Base-by-base conservation (phyloP, 2,797 vertebrate species). In the Tamandua tetradactyla region DNA sequence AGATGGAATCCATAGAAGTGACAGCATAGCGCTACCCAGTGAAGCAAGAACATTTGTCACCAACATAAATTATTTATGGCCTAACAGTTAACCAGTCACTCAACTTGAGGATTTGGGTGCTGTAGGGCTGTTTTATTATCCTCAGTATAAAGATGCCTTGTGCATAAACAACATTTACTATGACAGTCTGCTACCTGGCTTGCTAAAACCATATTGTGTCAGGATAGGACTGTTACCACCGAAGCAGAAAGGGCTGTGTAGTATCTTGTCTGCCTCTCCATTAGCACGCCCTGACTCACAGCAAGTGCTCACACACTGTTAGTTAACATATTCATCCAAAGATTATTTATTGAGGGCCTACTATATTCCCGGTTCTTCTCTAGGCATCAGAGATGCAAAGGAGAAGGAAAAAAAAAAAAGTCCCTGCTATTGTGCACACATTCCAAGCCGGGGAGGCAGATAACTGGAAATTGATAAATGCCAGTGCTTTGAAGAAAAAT, bases 111-210 rank as follows among this genome's bases (percentile, higher is more conserved):
- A 85, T 93, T 89, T 92, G 37, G 87, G 93, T 11, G 0, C 75
- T 0, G 0, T 9, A 23, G 78, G 83, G 35, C 61, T 96, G 69
- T 95, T 97, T 97, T 97, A 97, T 97, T 94, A 92, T 80, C 66
- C 93, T 95, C 68, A 61, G 83, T 90, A 97, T 96, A 95, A 96
- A 96, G 95, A 95, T 40, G 37, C 75, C 81, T 88, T 91, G 89
- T 89, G 84, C 90, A 95, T 96, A 96, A 97, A 96, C 93, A 96
- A 95, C 92, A 89, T 93, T 97, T 95, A 95, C 74, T 84, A n/a
- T 94, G 96, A 95, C 96, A 94, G 87, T 88, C 87, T 95, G 95
- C 93, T 87, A 49, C 94, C 94, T 76, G 93, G 66, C 93, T 96
- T 83, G 75, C 95, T 97, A 95, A 93, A 91, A 57, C 35, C 25